Evolutionary conservation across 2,797 vertebrate genomes (phyloP).

Genomic region (Ptychadena robeensis): DNA sequence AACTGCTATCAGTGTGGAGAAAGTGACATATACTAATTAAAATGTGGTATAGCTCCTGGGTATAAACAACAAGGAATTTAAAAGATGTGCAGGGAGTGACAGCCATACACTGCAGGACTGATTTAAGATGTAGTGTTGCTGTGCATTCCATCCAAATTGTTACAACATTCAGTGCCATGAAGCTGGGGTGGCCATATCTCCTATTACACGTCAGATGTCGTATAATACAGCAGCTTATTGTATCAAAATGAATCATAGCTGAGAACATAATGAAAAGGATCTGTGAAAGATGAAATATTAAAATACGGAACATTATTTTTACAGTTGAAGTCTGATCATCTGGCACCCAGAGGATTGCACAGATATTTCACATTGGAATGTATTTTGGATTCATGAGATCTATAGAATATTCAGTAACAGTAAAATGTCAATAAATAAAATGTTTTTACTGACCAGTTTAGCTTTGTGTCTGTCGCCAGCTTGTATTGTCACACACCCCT

Average conservation of each 20-base stretch:
- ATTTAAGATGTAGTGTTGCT: slow-evolving; percentile 8
- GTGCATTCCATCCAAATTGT: slow-evolving; percentile 3
- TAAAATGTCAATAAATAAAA: too few species aligned
- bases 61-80: slow-evolving; percentile 41
- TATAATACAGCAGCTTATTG: neutral
- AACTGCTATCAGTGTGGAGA: slow-evolving; percentile 52
- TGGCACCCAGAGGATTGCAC: too few species aligned
- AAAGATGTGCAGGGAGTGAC: slow-evolving; percentile 51
- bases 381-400: too few species aligned
- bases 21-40: slow-evolving; percentile 59
- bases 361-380: too few species aligned
- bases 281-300: neutral
- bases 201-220: neutral
- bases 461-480: too few species aligned
- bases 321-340: neutral
- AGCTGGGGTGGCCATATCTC: neutral
- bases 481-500: too few species aligned
- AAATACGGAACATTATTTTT: neutral
- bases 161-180: neutral
- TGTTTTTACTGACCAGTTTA: too few species aligned
- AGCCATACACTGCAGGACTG: slow-evolving; percentile 24
- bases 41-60: slow-evolving; percentile 58
- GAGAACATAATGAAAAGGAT: neutral
- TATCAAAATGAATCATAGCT: neutral
- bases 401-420: too few species aligned